Base-by-base conservation (phyloP, 2,888 invertebrate genomes). In the Arenicola marina region DNA sequence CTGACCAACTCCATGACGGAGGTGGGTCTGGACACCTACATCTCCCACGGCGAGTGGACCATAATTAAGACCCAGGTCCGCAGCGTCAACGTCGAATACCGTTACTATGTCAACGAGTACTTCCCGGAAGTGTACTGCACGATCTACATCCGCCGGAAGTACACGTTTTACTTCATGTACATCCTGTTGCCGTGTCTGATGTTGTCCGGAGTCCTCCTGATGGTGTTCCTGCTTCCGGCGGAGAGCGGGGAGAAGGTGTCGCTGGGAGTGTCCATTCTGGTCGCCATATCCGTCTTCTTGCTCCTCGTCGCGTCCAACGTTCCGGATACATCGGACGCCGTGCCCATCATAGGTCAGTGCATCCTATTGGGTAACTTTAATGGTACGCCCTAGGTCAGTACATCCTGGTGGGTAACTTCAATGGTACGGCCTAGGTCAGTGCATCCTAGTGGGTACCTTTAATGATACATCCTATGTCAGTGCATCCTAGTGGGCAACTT, bases 161-260 rank as follows among this genome's bases (percentile, higher is more conserved):
- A 67, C 28, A 56, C 69, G 44, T 76, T 69, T 62, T 77, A 76
- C 63, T 59, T 77, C 44, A 67, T 72, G 54, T 75, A 77, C 63
- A 73, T 77, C 56, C 56, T 76, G 45, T 59, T 74, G 7, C 76
- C 76, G 2, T 77, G 76, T 59, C 51, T 76, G 44, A 70, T 77
- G 72, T 67, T 76, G 68, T 75, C 74, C 2, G 65, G 67, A 18
- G 67, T 76, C 15, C 70, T 76, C 28, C 61, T 75, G 45, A 62
- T 74, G 46, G 71, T 75, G 28, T 76, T 76, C 51, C 65, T 70
- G 31, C 63, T 77, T 18, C 76, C 76, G 4, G 73, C 76, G n/a
- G 75, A 76, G 48, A 61, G 68, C 15, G 76, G 75, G 2, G 76
- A 76, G 61, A 76, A 76, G 65, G 69, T 76, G 24, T 74, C 76